A percentile compares a stretch with the other conserved stretches of the same genome.
phyloP scores from a whole-genome alignment of 2,888 invertebrate species.

The Drosophila borborema region DNA sequence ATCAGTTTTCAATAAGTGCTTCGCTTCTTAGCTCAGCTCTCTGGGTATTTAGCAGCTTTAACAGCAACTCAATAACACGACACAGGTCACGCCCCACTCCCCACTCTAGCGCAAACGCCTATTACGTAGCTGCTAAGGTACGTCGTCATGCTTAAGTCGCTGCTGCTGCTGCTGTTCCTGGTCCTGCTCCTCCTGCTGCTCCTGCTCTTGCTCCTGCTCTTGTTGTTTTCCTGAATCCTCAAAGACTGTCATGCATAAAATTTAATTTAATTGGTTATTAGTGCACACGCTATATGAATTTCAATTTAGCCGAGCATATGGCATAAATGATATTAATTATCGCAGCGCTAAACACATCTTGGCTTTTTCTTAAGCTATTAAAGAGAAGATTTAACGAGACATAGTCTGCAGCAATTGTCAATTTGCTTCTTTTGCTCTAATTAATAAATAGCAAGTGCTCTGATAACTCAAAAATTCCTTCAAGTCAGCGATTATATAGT shows the following conservation, averaged over 20 bases:
- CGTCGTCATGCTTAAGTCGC: constrained; percentile 28
- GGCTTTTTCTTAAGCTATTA: constrained; percentile 10
- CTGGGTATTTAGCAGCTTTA: constrained; percentile 54
- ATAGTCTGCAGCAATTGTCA: not conserved
- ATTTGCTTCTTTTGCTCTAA: not conserved
- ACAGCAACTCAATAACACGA: constrained; percentile 20
- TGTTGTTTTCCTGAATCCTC: constrained; percentile 23
- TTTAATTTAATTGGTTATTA: constrained; percentile 67
- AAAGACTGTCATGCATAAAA: constrained; percentile 34
- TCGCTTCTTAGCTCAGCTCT: constrained; percentile 20
- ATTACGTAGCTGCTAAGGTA: constrained; percentile 13
- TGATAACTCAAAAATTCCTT: no score
- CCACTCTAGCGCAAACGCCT: not conserved
- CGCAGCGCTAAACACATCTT: constrained; percentile 34
- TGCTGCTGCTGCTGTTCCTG: constrained; percentile 1
- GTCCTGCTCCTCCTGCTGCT: not conserved
- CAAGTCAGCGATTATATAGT: not conserved
- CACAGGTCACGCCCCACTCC: not conserved
- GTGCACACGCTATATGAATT: constrained; percentile 68
- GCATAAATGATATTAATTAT: constrained; percentile 47
- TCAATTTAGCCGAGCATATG: constrained; percentile 58
- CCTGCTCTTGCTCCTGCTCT: constrained; percentile 11
- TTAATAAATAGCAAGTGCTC: no score
- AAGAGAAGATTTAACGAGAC: not conserved
- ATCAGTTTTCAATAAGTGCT: constrained; percentile 70